A percentile compares a stretch with the other conserved stretches of the same genome.
phyloP scores from a whole-genome alignment of 1,140 invertebrate species.

The Eupristina koningsbergeri region DNA sequence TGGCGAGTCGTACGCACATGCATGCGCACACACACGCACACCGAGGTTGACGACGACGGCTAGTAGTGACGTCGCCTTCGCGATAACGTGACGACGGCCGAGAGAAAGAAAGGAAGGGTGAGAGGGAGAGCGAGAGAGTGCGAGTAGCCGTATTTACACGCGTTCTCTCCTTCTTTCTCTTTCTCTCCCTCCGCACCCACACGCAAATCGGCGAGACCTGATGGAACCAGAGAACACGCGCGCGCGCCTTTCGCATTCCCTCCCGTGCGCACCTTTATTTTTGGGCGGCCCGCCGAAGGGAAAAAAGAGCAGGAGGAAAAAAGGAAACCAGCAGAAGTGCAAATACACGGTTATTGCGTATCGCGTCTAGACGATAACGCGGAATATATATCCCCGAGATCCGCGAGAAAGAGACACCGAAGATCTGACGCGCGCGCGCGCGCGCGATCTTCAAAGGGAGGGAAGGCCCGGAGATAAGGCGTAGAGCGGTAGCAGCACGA shows the following conservation, averaged over 20 bases:
- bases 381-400: too few species aligned
- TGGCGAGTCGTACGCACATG: not conserved
- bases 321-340: slow-evolving; percentile 14
- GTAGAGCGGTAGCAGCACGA: not conserved
- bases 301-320: too few species aligned
- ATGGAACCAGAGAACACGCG: not conserved
- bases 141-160: not conserved
- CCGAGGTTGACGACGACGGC: not conserved
- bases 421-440: not conserved
- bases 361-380: slow-evolving; percentile 25
- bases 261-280: not conserved
- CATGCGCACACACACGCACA: slow-evolving; percentile 14
- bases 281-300: not conserved
- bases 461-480: not conserved
- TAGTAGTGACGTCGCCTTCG: slow-evolving; percentile 19
- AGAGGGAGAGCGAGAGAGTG: not conserved
- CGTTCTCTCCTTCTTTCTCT: too few species aligned
- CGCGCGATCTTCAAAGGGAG: not conserved
- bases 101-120: not conserved
- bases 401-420: not conserved
- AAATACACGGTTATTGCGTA: slow-evolving; percentile 11
- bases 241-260: not conserved
- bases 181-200: too few species aligned
- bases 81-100: slow-evolving; percentile 11
- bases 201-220: too few species aligned